Conservation (phyloP, 2,888 invertebrate genomes). For the Azorinus chamasolen region DNA sequence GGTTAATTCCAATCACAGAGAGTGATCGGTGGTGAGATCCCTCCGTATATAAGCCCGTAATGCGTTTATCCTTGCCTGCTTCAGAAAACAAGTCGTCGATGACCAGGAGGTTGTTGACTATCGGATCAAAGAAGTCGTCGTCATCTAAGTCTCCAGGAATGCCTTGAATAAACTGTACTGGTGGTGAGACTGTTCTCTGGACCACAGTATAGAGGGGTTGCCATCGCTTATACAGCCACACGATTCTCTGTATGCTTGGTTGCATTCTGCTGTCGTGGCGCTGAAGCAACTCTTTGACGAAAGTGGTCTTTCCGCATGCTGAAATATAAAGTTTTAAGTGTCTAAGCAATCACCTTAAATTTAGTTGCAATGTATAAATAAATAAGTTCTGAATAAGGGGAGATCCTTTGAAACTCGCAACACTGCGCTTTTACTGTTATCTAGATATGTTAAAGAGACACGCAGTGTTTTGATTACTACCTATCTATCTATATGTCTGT, state of each 20-base stretch:
- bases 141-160: slow-evolving; percentile 19
- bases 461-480: too few species aligned
- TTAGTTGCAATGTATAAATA: too few species aligned
- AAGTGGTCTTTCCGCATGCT: slow-evolving; percentile 9
- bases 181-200: neutral
- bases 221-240: slow-evolving; percentile 1
- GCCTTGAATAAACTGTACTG: slow-evolving; percentile 2
- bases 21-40: neutral
- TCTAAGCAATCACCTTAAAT: neutral
- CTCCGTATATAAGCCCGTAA: slow-evolving; percentile 7
- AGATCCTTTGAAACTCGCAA: too few species aligned
- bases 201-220: neutral
- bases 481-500: too few species aligned
- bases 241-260: slow-evolving; percentile 1
- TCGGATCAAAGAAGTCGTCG: slow-evolving; percentile 26
- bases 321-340: slow-evolving; percentile 8
- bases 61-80: neutral
- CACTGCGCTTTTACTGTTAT: too few species aligned
- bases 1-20: neutral
- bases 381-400: too few species aligned
- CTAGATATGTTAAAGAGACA: too few species aligned
- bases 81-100: slow-evolving; percentile 6
- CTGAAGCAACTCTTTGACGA: slow-evolving; percentile 5
- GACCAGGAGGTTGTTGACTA: slow-evolving; percentile 7
- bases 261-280: slow-evolving; percentile 4